Base-by-base conservation (phyloP, 1,140 invertebrate genomes). In the Diabrotica virgifera region DNA sequence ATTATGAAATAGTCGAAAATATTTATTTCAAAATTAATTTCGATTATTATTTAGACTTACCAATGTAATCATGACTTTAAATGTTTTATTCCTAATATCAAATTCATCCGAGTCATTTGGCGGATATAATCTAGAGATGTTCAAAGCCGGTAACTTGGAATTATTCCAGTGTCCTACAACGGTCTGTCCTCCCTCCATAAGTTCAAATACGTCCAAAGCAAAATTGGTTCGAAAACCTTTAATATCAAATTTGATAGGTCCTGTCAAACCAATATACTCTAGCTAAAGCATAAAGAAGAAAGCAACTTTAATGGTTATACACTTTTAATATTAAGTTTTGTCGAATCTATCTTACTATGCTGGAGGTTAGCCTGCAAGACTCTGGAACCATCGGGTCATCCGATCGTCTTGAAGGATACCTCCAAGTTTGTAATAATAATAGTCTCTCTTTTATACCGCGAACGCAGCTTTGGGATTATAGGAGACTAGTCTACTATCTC, bases 191-290 rank as follows among this genome's bases (percentile, higher is more conserved):
- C 85, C 80, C 64, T 85, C 78, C 57, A 82, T 84, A 59, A 97
- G 74, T 79, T 93, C 89, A 11, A 95, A 79, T 50, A 97, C 83
- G 68, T 94, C 89, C 38, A 98, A 76, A 70, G 87, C 81, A 73
- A 96, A 90, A 72, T 95, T 86, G 11, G 87, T 89, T 66, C 95
- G 83, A 71, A 90, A 89, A 35, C 95, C 94, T 74, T 91, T 84
- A 60, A 90, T 86, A 77, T 96, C 91, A 76, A 97, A 96, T 74
- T 90, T 88, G 52, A 97, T 87, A 10, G 85, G 74, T 11, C 95
- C 93, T 8, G 92, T 94, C 53, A 96, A 75, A 5, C 95, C 95
- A 46, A 55, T 59, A 56, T 67, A 66, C 14, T 66, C 59, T 55
- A 63, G 60, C 71, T 72, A 54, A 14, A 59, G 4, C 24, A 24